Conservation (phyloP, 2,113 vertebrate species). For the Nothoprocta perdicaria region DNA sequence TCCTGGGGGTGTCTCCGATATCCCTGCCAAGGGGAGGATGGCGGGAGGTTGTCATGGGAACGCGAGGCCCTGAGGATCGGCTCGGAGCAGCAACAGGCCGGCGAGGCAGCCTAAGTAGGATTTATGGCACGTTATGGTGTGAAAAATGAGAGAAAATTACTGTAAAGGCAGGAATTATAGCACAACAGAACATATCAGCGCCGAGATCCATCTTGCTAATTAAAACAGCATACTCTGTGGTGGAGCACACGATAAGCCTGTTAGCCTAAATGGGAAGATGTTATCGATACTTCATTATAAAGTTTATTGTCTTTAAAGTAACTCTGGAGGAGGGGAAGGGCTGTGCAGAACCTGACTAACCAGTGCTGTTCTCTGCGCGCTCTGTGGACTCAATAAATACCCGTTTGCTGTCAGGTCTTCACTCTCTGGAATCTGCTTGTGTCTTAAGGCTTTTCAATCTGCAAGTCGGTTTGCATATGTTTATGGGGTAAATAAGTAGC, state of each 20-base stretch:
- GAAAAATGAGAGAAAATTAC: constrained; percentile 84
- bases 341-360: not conserved
- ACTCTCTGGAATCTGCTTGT: not conserved
- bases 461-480: not conserved
- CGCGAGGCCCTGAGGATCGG: constrained; percentile 76
- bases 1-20: constrained; percentile 71
- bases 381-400: not conserved
- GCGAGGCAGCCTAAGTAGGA: constrained; percentile 80
- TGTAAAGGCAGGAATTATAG: constrained; percentile 83
- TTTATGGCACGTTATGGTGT: constrained; percentile 82
- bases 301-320: constrained; percentile 74
- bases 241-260: constrained; percentile 69
- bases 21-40: constrained; percentile 55
- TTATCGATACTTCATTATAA: constrained; percentile 66
- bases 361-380: not conserved
- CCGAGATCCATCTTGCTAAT: constrained; percentile 82
- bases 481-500: not conserved
- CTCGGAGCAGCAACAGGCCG: constrained; percentile 76
- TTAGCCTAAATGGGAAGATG: constrained; percentile 75
- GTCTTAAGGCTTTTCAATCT: not conserved
- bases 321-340: constrained; percentile 11
- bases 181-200: constrained; percentile 80
- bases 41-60: constrained; percentile 78
- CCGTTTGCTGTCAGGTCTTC: not conserved
- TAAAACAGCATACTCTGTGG: constrained; percentile 78